Conservation (phyloP, 1,140 invertebrate species). For the Lepidurus arcticus region DNA sequence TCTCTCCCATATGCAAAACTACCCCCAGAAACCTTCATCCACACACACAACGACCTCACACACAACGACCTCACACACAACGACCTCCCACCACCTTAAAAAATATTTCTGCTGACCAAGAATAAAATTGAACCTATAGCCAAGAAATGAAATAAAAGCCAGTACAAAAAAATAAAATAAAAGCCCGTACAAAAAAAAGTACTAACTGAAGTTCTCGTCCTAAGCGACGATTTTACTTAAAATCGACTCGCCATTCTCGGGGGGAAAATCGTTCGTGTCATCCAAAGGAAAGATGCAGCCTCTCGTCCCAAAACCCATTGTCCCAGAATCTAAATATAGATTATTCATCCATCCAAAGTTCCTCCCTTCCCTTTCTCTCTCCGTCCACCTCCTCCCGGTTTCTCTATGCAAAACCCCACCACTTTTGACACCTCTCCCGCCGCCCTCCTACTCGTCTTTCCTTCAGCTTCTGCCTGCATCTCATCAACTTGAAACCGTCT, state of each 20-base stretch:
- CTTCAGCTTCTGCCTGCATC: conserved; percentile 6
- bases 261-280: not conserved
- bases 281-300: conserved; percentile 2
- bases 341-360: not conserved
- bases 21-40: not conserved
- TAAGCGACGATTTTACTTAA: no score
- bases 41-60: not conserved
- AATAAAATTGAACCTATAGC: no score
- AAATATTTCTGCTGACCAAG: not conserved
- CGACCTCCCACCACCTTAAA: not conserved
- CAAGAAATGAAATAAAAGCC: no score
- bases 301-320: not conserved
- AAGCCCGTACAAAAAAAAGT: no score
- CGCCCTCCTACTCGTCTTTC: conserved; percentile 1
- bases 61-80: no score
- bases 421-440: not conserved
- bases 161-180: no score
- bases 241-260: not conserved
- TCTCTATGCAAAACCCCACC: conserved; percentile 16
- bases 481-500: conserved; percentile 15
- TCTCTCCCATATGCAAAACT: conserved; percentile 8
- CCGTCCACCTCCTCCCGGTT: not conserved
- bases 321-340: conserved; percentile 16
- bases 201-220: no score
- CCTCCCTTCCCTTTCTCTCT: not conserved